Evolutionary conservation across 2,113 vertebrate species (phyloP), one percentile per base, ranked within the genome.

Genomic region (Gracilinanus agilis): DNA sequence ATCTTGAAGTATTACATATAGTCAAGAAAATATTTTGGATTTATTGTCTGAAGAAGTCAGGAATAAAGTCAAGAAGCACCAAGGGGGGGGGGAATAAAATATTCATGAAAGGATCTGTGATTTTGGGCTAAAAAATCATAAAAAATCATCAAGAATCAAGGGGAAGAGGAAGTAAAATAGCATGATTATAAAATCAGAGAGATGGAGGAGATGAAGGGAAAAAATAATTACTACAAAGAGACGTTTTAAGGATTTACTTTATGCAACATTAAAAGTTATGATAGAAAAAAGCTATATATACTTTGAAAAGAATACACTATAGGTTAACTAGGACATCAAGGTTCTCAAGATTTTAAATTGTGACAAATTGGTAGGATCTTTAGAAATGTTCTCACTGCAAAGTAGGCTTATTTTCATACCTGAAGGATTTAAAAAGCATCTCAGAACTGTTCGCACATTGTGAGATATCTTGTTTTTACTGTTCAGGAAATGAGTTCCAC

Each of bases 361-460:
- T 0, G 3, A 95, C 94, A 34, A 95, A 96, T 55, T 91, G 67
- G 34, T 12, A 93, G 96, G 94, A 91, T 49, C 56, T 61, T 44
- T 88, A 95, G 49, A 61, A 92, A 93, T 95, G 94, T 94, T 93
- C 96, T 94, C 89, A 91, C 0, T 90, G 23, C 34, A 91, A 92
- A 97, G 29, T 9, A 92, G 24, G 24, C 89, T 58, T 8, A 54
- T 55, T 27, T 44, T 53, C 83, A 90, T 92, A 91, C 88, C 61
- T 61, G 24, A 83, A 88, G 44, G 49, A 24, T 90, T 29, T 34
- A 6, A 94, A 44, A 44, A 93, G 34, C 44, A 90, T 9, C n/a
- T 9, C 44, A 95, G n/a, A 90, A 61, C 16, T 88, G 55, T 11
- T 89, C 11, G 27, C 27, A 58, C 23, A 83, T 49, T 54, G 54